Percentiles rank a stretch among this genome's conserved stretches.
Conservation (phyloP, 2,797 vertebrate species). For the Acrossocheilus wenchowensis region DNA sequence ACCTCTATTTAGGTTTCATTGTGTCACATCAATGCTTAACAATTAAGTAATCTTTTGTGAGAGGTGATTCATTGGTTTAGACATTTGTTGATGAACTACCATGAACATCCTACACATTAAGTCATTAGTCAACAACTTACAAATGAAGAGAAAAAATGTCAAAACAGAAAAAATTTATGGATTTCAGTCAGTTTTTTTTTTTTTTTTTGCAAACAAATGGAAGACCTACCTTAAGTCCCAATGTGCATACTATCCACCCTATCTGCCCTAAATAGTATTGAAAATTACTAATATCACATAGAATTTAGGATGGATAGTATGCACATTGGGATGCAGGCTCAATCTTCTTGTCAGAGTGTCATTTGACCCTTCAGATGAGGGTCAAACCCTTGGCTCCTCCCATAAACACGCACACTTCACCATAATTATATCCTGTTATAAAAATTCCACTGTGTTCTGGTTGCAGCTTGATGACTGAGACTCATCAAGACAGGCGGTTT, state of each 20-base stretch:
- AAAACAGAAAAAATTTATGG: neutral
- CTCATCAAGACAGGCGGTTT: conserved; percentile 47
- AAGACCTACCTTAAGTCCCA: neutral
- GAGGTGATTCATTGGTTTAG: conserved; percentile 9
- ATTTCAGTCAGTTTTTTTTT: neutral
- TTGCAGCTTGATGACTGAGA: conserved; percentile 61
- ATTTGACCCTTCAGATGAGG: conserved; percentile 15
- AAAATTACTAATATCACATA: too few species aligned
- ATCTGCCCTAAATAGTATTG: too few species aligned
- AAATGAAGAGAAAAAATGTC: neutral
- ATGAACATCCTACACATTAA: neutral
- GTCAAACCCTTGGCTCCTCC: conserved; percentile 37
- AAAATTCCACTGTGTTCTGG: conserved; percentile 71
- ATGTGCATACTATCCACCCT: too few species aligned
- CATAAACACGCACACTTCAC: neutral
- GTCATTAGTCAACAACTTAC: conserved; percentile 27
- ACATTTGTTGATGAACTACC: conserved; percentile 40
- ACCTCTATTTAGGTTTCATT: conserved; percentile 34
- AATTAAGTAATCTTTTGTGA: conserved; percentile 33
- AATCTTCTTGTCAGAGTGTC: conserved; percentile 11
- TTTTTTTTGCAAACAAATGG: neutral
- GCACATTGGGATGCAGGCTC: too few species aligned
- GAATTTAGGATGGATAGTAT: too few species aligned
- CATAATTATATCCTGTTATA: conserved; percentile 63
- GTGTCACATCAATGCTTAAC: conserved; percentile 28